Evolutionary conservation across 2,113 vertebrate species (phyloP), one percentile per base, ranked within the genome.

Genomic region (Ranitomeya imitator): DNA sequence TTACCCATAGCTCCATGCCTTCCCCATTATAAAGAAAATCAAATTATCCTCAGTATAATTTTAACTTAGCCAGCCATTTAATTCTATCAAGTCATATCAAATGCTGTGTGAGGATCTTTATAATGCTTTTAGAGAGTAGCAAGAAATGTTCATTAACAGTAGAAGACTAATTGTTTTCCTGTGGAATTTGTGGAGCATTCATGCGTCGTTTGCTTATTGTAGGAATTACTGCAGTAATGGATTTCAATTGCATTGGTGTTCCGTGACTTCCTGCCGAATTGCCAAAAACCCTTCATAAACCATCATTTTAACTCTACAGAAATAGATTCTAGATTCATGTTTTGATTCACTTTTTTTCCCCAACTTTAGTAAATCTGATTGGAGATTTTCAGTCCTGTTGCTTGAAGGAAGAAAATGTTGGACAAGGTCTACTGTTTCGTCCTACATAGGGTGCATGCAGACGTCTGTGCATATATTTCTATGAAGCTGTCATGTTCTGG

Each of bases 41-140:
- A 89, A 76, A 89, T 89, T 89, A 85, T 89, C 87, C 73, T 76
- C 71, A 57, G 71, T 89, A 89, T 89, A 85, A 85, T 89, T 84
- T 85, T 89, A 78, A 84, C 73, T 83, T 85, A 89, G 73, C 82
- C 87, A 89, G 87, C 59, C 87, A 85, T 89, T 89, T 79, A 83
- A 85, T 89, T 89, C 87, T 79, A 84, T 84, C 87, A 85, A 65
- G 69, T 88, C 69, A 74, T 61, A 88, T 88, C 87, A 84, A 77
- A 88, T 76, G 79, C 87, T 57, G 81, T 57, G 81, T 69, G 73
- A 85, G 87, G 19, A 79, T 85, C 71, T 77, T 78, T 79, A 57
- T 88, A 78, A 85, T 85, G 81, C 87, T 85, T 85, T 89, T 89
- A 89, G 81, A 78, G 87, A 65, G 26, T 79, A 67, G n/a, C 73